Conservation (phyloP, 2,797 vertebrate species). For the Cynodonichthys magdalenae region DNA sequence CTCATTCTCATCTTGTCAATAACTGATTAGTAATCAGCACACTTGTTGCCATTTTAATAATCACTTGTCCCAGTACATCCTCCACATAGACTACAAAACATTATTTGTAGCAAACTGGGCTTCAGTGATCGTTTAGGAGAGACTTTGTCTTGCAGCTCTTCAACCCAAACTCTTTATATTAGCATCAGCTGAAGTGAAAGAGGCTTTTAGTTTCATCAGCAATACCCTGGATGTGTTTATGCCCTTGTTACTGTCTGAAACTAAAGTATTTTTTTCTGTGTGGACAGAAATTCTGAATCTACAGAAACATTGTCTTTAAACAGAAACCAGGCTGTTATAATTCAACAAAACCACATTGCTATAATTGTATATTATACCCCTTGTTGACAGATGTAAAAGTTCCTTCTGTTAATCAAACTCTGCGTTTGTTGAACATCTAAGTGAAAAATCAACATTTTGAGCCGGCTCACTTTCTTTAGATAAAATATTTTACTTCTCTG, state of each 20-base stretch:
- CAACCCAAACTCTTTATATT: neutral
- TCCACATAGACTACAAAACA: too few species aligned
- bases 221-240: neutral
- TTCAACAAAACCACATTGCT: neutral
- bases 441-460: constrained; percentile 12
- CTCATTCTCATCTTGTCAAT: too few species aligned
- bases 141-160: too few species aligned
- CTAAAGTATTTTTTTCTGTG: neutral
- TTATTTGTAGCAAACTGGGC: too few species aligned
- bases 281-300: neutral
- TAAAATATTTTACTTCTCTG: constrained; percentile 12
- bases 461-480: neutral
- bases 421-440: neutral
- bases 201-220: neutral
- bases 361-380: neutral
- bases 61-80: too few species aligned
- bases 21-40: too few species aligned
- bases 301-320: neutral
- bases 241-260: neutral
- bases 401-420: neutral
- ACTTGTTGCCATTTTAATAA: too few species aligned
- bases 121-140: too few species aligned
- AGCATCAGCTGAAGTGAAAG: neutral
- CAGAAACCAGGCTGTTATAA: neutral
- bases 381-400: neutral